These are phyloP conservation scores for Chunga burmeisteri DNA, from an alignment of 2,113 vertebrate genomes.

Conservation along the genomic window DNA sequence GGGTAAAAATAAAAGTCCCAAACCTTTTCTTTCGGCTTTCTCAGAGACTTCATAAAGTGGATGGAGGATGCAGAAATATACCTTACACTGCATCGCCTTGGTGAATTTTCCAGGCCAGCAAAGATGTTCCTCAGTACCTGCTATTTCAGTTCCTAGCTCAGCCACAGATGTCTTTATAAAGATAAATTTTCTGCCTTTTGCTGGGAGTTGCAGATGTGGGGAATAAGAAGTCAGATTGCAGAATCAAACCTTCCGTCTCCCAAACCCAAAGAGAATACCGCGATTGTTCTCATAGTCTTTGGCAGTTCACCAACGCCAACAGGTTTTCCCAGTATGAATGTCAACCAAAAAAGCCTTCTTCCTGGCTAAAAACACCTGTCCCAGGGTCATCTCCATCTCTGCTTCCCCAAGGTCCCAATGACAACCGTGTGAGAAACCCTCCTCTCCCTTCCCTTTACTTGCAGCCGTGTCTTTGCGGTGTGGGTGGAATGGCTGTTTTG, in stretches of 20 bases:
- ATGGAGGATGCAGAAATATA: neutral
- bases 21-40: neutral
- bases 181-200: neutral
- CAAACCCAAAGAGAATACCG: neutral
- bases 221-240: neutral
- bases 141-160: neutral
- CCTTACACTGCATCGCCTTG: neutral
- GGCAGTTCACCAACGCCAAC: neutral
- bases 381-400: neutral
- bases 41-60: neutral
- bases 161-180: neutral
- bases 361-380: neutral
- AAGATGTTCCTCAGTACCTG: neutral
- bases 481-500: conserved; percentile 27
- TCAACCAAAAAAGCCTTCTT: neutral
- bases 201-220: neutral
- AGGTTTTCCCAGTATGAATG: neutral
- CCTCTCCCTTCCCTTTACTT: neutral
- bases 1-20: neutral
- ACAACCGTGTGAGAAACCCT: neutral
- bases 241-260: neutral
- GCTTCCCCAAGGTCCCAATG: neutral
- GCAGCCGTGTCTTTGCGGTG: neutral
- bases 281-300: neutral
- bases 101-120: conserved; percentile 12